Evolutionary conservation across 2,888 invertebrate genomes (phyloP), one percentile per base, ranked within the genome.

Genomic region (Pyrrhosoma nymphula): DNA sequence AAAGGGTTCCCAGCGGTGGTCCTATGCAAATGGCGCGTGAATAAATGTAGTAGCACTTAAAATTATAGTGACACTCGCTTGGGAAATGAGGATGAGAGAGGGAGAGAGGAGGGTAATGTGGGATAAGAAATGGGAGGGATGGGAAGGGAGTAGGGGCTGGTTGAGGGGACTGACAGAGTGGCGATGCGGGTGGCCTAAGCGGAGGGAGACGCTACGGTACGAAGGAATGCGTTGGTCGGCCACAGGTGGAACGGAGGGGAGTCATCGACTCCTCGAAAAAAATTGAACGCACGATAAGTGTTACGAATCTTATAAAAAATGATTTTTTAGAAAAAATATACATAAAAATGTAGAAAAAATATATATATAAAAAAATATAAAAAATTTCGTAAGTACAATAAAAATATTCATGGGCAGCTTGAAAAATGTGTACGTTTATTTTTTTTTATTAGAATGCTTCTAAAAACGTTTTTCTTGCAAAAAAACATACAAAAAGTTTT

Each of bases 121-220:
- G 1, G 82, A 35, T 16, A 35, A 14, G 82, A 35, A 35, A 35
- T 4, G 12, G 35, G 30, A 18, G n/a, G 30, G 35, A 16, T 10
- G 82, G 60, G 18, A 60, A 60, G 23, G 69, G 26, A 26, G 69
- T 12, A n/a, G 10, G 69, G 26, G 47, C 8, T 47, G 2, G 47
- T 4, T 8, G 47, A 47, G 47, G 47, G 47, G 47, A 47, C 20
- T 12, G n/a, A 16, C 16, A 16, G 69, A n/a, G 69, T 69, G 69
- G 69, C 69, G 69, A 69, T n/a, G n/a, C 69, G 69, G 69, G 69
- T 69, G 69, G 69, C 69, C 69, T 60, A 60, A 60, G 60, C 23
- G 60, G 60, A 23, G 18, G 18, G 60, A 12, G 60, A 60, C 20
- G 60, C 16, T 0, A 23, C 60, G 60, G 60, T 18, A 23, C 12